Base-by-base conservation (phyloP, 2,113 vertebrate species). In the Microtus oregoni region DNA sequence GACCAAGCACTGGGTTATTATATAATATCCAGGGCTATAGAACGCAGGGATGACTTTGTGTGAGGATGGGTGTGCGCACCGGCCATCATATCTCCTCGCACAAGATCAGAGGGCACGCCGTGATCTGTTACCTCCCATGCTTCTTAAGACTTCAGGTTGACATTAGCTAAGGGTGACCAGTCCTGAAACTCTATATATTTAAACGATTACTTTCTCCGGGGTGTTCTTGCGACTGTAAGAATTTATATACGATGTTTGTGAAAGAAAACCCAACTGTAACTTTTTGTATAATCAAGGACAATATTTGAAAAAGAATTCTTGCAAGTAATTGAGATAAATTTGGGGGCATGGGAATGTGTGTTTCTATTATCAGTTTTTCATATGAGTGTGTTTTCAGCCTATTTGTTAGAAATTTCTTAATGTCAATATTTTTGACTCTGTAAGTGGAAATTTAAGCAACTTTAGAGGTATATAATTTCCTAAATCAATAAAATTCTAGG, bases 181-280 rank as follows among this genome's bases (percentile, higher is more conserved):
- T 86, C 6, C 19, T 75, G 55, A 95, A 92, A 77, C 52, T 67
- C 65, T 13, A 70, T 52, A 89, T 14, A 78, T 95, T 26, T 65
- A 76, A 85, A 92, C n/a, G 26, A n/a, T 58, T 35, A 9, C 76
- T 47, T 86, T 85, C 82, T 20, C 63, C 5, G 13, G 19, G 30
- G 19, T 61, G 76, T 90, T 78, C 38, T 67, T 55, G 1, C 14
- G 70, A n/a, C 11, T 86, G 2, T 32, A 83, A 91, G 47, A 90
- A 92, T 77, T 94, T 91, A 32, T 68, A 32, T 68, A 30, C 28
- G 32, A 68, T 70, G 19, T 9, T 95, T 92, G 9, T 89, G 38
- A 94, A 94, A 89, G 47, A 96, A 92, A 85, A 89, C 2, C 9
- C 38, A 89, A 86, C 38, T 91, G 47, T 17, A 94, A 91, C 83